Evolutionary conservation across 2,113 vertebrate species (phyloP).

Genomic region (Corythornis vintsioides): DNA sequence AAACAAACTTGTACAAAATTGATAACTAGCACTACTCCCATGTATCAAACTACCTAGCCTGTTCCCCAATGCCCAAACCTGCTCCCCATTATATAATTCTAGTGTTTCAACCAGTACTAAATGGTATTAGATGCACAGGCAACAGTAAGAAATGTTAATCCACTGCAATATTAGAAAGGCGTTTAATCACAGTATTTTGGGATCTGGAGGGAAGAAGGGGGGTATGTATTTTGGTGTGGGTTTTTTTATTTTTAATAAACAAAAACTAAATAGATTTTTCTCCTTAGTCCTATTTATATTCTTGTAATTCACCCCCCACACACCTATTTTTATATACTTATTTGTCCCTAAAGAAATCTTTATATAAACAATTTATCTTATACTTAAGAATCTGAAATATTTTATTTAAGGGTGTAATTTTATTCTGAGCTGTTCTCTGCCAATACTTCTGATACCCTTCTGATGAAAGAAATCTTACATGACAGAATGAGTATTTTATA

Average conservation of each 20-base stretch:
- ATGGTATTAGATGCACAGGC: neutral
- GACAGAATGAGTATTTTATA: neutral
- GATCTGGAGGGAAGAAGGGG: neutral
- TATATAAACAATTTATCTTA: neutral
- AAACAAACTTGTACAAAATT: neutral
- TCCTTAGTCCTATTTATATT: neutral
- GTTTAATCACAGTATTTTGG: neutral
- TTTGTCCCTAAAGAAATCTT: neutral
- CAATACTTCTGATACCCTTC: neutral
- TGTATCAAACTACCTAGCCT: neutral
- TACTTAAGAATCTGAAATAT: neutral
- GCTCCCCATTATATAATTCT: neutral
- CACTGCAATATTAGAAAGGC: neutral
- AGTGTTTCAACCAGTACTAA: neutral
- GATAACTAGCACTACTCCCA: neutral
- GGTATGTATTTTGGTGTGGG: too few species aligned
- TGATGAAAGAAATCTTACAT: neutral
- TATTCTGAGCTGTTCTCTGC: neutral
- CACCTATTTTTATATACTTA: neutral
- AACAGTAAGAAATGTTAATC: neutral
- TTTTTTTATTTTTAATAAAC: neutral
- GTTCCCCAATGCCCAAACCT: neutral
- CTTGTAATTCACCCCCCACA: neutral
- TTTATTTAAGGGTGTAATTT: neutral
- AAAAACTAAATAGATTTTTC: neutral